Evolutionary conservation across 2,113 vertebrate genomes (phyloP).

Genomic region (Trogon surrucura): DNA sequence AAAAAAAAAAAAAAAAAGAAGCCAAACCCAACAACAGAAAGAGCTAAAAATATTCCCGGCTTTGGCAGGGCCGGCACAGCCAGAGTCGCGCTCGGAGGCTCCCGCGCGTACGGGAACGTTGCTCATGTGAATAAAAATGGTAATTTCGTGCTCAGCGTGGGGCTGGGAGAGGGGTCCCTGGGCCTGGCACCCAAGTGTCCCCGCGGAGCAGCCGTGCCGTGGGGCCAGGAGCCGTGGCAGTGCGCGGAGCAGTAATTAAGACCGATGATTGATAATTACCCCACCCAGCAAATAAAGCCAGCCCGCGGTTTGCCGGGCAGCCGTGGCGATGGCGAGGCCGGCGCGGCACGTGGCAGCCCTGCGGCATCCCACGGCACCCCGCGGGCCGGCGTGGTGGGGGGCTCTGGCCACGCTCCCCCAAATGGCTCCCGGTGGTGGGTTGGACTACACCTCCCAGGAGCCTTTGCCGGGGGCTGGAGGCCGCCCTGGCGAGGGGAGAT

Average conservation of each 20-base stretch:
- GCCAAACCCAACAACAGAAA: constrained; percentile 80
- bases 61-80: constrained; percentile 78
- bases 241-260: not conserved
- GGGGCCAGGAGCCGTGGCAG: not conserved
- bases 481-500: not conserved
- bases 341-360: not conserved
- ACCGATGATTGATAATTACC: constrained; percentile 44
- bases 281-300: not conserved
- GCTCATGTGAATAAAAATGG: constrained; percentile 69
- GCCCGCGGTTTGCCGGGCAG: not conserved
- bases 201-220: not conserved
- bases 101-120: constrained; percentile 62
- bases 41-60: constrained; percentile 81
- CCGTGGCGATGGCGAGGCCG: not conserved
- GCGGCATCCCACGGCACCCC: not conserved
- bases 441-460: constrained; percentile 64
- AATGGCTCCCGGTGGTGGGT: constrained; percentile 9
- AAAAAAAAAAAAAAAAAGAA: constrained; percentile 34
- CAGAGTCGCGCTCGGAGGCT: constrained; percentile 72
- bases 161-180: not conserved
- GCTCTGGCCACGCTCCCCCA: not conserved
- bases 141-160: constrained; percentile 47
- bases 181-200: not conserved
- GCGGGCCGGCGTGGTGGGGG: not conserved
- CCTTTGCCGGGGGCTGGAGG: constrained; percentile 19